phyloP scores from a whole-genome alignment of 2,797 vertebrate genomes.

The Oreochromis grahami region DNA sequence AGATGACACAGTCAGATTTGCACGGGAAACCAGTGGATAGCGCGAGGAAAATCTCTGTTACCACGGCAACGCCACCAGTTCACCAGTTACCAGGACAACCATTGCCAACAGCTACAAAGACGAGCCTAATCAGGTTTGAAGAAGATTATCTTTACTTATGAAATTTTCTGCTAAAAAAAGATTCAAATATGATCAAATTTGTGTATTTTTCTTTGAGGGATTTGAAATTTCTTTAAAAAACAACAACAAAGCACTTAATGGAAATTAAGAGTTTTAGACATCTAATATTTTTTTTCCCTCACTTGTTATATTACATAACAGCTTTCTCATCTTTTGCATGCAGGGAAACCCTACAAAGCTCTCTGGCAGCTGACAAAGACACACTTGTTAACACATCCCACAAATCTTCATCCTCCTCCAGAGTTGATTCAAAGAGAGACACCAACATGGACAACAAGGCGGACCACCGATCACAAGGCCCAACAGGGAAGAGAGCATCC shows the following conservation, averaged over 20 bases:
- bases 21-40: constrained; percentile 2
- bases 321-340: constrained; percentile 5
- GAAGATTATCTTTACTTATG: background rate
- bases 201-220: background rate
- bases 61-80: constrained; percentile 66
- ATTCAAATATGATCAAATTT: background rate
- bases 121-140: constrained; percentile 60
- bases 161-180: background rate
- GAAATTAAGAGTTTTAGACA: background rate
- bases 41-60: constrained; percentile 47
- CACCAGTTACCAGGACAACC: constrained; percentile 70
- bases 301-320: constrained; percentile 6
- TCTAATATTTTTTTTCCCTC: background rate
- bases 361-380: constrained; percentile 21
- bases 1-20: constrained; percentile 13
- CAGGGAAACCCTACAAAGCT: constrained; percentile 43
- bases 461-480: constrained; percentile 29
- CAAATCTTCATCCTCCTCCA: constrained; percentile 1
- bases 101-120: constrained; percentile 60
- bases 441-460: background rate
- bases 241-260: background rate
- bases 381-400: background rate
- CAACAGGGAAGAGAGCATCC: constrained; percentile 23
- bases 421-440: constrained; percentile 6
- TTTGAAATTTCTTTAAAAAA: background rate